phyloP scores from a whole-genome alignment of 2,888 invertebrate species.

The Fissipunctia ypsillon region DNA sequence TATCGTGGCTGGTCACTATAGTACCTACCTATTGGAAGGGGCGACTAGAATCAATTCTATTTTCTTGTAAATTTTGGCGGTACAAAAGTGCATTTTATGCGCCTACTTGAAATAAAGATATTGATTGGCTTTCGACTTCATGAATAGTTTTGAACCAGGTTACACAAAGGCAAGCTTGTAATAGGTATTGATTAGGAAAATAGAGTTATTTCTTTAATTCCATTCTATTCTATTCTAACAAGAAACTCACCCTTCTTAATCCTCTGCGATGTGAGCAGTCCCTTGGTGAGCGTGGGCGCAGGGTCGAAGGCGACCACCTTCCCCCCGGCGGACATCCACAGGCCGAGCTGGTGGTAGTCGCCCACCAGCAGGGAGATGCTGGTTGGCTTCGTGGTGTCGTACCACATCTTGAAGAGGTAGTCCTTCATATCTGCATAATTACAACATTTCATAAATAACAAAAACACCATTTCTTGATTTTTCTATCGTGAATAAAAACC shows the following conservation, averaged over 20 bases:
- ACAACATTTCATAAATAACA: background rate
- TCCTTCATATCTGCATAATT: conserved; percentile 82
- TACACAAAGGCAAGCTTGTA: no score
- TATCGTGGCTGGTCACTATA: no score
- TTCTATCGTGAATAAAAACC: background rate
- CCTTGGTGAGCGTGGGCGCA: conserved; percentile 81
- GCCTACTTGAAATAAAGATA: no score
- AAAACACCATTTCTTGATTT: background rate
- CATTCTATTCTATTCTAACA: background rate
- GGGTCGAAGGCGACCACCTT: conserved; percentile 86
- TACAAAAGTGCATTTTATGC: no score
- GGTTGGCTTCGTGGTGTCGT: conserved; percentile 78
- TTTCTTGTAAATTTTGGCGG: no score
- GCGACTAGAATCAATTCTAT: no score
- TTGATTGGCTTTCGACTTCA: no score
- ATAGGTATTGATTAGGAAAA: no score
- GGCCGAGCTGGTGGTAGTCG: conserved; percentile 86
- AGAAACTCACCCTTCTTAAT: conserved; percentile 78
- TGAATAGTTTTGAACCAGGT: no score
- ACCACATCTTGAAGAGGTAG: conserved; percentile 82
- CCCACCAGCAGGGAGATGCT: conserved; percentile 79
- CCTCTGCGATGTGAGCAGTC: conserved; percentile 79
- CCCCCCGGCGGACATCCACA: conserved; percentile 85
- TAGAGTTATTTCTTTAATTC: background rate
- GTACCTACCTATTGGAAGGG: no score